These are phyloP conservation scores for Percina caprodes DNA, from an alignment of 2,113 vertebrate species.

Conservation along the genomic window DNA sequence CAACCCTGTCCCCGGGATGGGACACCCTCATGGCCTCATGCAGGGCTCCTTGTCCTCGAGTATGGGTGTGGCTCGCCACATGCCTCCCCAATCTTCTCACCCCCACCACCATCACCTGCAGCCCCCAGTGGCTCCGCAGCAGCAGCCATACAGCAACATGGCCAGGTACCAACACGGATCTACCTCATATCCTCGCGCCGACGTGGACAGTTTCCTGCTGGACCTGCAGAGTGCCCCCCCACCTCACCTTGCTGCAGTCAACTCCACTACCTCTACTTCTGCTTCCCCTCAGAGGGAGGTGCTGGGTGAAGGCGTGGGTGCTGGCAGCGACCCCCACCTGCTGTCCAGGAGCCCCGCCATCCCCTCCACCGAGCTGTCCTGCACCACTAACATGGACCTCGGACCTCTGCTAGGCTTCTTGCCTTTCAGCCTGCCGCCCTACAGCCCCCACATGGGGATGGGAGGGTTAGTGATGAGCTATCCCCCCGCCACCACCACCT, in stretches of 20 bases:
- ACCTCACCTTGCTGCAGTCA: constrained; percentile 85
- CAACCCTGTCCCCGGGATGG: constrained; percentile 84
- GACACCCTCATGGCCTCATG: constrained; percentile 87
- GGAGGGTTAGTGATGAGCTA: constrained; percentile 95
- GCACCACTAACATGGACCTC: constrained; percentile 95
- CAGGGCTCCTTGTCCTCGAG: constrained; percentile 87
- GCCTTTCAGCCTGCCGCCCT: constrained; percentile 92
- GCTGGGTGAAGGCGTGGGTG: constrained; percentile 79
- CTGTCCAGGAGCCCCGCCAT: constrained; percentile 90
- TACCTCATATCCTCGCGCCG: constrained; percentile 96
- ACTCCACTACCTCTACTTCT: constrained; percentile 79
- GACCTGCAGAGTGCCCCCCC: constrained; percentile 94
- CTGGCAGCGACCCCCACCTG: constrained; percentile 81
- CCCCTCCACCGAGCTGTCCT: constrained; percentile 90
- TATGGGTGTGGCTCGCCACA: constrained; percentile 81
- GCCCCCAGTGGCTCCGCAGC: constrained; percentile 73
- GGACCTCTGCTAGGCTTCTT: constrained; percentile 95
- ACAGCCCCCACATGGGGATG: constrained; percentile 90
- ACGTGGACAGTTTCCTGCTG: constrained; percentile 95
- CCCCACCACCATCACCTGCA: constrained; percentile 87
- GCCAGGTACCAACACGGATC: constrained; percentile 93
- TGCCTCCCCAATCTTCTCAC: constrained; percentile 80
- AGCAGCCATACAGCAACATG: constrained; percentile 81
- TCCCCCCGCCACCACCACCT: constrained; percentile 74
- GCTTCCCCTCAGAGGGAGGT: constrained; percentile 89